These are phyloP conservation scores for Hirtodrosophila duncani DNA, from an alignment of 2,888 invertebrate species.

Conservation along the genomic window DNA sequence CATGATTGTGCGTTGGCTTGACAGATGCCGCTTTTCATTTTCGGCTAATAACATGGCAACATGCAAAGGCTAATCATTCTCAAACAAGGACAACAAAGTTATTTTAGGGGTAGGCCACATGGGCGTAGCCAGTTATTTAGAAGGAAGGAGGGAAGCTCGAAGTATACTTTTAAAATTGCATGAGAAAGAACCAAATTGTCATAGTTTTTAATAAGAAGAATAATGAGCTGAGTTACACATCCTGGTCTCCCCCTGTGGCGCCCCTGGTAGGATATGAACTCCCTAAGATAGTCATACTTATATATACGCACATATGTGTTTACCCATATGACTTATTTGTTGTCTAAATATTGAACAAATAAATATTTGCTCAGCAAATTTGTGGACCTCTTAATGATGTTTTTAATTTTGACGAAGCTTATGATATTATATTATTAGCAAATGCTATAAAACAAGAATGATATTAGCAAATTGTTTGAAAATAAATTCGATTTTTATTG, in stretches of 20 bases:
- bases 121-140: too few species aligned
- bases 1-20: constrained; percentile 17
- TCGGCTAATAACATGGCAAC: constrained; percentile 44
- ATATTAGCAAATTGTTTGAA: too few species aligned
- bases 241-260: too few species aligned
- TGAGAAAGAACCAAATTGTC: too few species aligned
- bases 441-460: too few species aligned
- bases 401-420: constrained; percentile 26
- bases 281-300: neutral
- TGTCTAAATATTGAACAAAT: constrained; percentile 20
- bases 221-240: too few species aligned
- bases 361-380: constrained; percentile 36
- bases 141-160: too few species aligned
- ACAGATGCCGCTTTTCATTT: constrained; percentile 40
- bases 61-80: constrained; percentile 25
- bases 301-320: neutral
- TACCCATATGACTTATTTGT: constrained; percentile 7
- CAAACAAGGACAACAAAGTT: constrained; percentile 34
- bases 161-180: too few species aligned
- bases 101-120: constrained; percentile 17
- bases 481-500: neutral
- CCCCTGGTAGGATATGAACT: too few species aligned
- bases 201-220: too few species aligned
- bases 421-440: constrained; percentile 33
- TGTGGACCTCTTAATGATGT: constrained; percentile 7